Base-by-base conservation (phyloP, 1,140 invertebrate genomes). In the Homalodisca vitripennis region DNA sequence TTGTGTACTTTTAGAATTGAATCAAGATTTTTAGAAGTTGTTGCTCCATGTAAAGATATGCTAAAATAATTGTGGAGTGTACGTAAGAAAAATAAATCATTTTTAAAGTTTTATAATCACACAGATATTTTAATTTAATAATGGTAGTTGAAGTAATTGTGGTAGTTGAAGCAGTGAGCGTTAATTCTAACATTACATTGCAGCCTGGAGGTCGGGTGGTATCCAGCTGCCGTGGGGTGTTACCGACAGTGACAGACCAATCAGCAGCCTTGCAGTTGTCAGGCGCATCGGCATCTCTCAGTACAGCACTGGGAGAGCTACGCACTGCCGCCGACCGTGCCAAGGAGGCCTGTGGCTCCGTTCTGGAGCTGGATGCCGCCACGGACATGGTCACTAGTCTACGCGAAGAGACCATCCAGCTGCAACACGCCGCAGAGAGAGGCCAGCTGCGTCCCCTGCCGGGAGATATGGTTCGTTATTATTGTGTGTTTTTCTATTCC, bases 161-260 rank as follows among this genome's bases (percentile, higher is more conserved):
- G n/a, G n/a, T n/a, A n/a, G n/a, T n/a, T n/a, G n/a, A n/a, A n/a
- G n/a, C n/a, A n/a, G n/a, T n/a, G n/a, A n/a, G n/a, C n/a, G n/a
- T n/a, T n/a, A n/a, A n/a, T n/a, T n/a, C n/a, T n/a, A n/a, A n/a
- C n/a, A n/a, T n/a, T n/a, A n/a, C n/a, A n/a, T 17, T 6, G 34
- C 34, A 41, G 80, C 89, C 86, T 24, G 88, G 84, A 60, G 84
- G 84, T 3, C 84, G 86, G 69, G 85, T 96, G 66, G 87, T 94
- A 0, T 85, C 89, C 73, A 87, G 93, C 0, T 88, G 92, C 0
- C 86, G 93, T 74, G 88, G 92, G 3, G 88, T 94, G 6, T 81
- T 97, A 17, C 94, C 95, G 0, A 95, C 94, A 0, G 88, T 98
- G 0, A 83, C 82, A 0, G 94, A 98, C 76, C 89, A 92, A 69